Evolutionary conservation across 2,113 vertebrate genomes (phyloP).

Genomic region (Cebidichthys violaceus): DNA sequence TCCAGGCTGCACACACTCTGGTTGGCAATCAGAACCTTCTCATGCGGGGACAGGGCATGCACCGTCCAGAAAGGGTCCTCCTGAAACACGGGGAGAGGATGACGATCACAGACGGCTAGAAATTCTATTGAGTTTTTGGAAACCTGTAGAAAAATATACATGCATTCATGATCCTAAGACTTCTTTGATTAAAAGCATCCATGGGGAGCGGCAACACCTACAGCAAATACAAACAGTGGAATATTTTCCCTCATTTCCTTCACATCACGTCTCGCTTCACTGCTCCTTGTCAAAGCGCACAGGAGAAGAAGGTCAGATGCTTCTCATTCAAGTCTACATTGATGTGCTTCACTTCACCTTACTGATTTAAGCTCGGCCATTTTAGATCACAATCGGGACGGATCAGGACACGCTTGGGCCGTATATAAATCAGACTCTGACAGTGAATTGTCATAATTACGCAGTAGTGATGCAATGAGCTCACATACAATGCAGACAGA

Average conservation of each 20-base stretch:
- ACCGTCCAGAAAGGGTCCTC: slow-evolving; percentile 93
- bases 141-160: background rate
- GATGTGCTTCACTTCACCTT: slow-evolving; percentile 3
- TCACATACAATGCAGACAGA: slow-evolving; percentile 14
- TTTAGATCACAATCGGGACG: background rate
- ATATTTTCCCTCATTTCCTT: slow-evolving; percentile 10
- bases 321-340: background rate
- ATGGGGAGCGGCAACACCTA: background rate
- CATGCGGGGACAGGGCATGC: slow-evolving; percentile 80
- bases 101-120: background rate
- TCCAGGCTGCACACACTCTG: slow-evolving; percentile 93
- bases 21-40: slow-evolving; percentile 86
- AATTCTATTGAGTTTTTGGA: background rate
- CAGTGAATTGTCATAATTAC: slow-evolving; percentile 1
- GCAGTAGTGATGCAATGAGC: background rate
- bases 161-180: background rate
- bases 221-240: slow-evolving; percentile 21
- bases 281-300: background rate
- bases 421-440: background rate
- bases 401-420: background rate
- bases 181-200: background rate
- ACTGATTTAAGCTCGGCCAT: background rate
- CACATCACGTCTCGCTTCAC: background rate
- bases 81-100: slow-evolving; percentile 73
- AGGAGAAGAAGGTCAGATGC: background rate